Percentiles rank a stretch among this genome's conserved stretches.
Evolutionary conservation across 2,888 invertebrate genomes (phyloP).

Genomic region (Quadroppia sp.): DNA sequence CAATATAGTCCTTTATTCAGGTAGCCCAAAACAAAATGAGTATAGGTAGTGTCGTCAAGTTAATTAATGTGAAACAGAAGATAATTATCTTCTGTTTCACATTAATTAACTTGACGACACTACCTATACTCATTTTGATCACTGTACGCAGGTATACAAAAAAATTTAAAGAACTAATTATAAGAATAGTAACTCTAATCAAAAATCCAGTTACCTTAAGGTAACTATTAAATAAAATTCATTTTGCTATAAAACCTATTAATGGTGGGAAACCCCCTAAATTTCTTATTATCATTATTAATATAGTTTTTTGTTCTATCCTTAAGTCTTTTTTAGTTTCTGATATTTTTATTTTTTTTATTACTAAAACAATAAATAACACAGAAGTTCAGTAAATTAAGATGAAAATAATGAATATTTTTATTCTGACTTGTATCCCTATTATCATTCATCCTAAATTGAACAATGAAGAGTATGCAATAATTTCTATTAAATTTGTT

Average conservation of each 20-base stretch:
- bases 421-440: not conserved
- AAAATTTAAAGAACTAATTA: too few relatives aligned
- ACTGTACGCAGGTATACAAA: too few relatives aligned
- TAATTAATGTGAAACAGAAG: too few relatives aligned
- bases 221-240: too few relatives aligned
- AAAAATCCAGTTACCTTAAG: not conserved
- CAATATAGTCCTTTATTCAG: constrained; percentile 26
- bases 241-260: not conserved
- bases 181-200: not conserved
- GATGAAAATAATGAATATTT: not conserved
- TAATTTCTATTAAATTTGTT: not conserved
- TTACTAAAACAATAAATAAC: not conserved
- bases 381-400: not conserved
- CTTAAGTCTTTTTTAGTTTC: not conserved
- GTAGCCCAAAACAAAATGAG: not conserved
- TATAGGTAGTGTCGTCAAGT: too few relatives aligned
- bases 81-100: too few relatives aligned
- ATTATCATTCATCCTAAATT: not conserved
- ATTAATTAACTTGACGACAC: too few relatives aligned
- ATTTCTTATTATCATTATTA: not conserved
- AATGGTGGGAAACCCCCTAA: not conserved
- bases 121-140: too few relatives aligned
- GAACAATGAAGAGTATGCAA: not conserved
- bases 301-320: not conserved
- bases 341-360: not conserved